phyloP scores from a whole-genome alignment of 2,888 invertebrate species.

The Archips xylosteana region DNA sequence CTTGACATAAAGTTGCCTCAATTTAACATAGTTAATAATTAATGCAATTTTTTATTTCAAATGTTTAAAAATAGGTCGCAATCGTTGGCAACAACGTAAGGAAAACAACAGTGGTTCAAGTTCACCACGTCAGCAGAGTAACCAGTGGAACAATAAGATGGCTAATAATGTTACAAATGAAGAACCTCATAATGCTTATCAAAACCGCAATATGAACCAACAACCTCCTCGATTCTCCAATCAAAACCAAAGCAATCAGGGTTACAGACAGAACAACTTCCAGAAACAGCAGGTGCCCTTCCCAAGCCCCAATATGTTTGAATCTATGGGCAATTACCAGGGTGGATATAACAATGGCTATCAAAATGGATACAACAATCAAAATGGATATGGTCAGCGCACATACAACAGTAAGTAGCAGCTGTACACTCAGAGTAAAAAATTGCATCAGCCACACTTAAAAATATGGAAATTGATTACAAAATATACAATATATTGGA shows the following conservation, averaged over 20 bases:
- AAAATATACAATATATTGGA: too few relatives aligned
- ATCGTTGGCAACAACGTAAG: slow-evolving; percentile 87
- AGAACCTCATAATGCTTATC: slow-evolving; percentile 67
- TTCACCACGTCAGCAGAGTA: slow-evolving; percentile 82
- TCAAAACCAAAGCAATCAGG: slow-evolving; percentile 72
- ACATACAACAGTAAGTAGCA: slow-evolving; percentile 72
- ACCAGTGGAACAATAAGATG: slow-evolving; percentile 84
- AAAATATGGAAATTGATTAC: too few relatives aligned
- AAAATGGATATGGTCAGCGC: slow-evolving; percentile 79
- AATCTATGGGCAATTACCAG: slow-evolving; percentile 85
- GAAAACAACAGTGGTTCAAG: slow-evolving; percentile 81
- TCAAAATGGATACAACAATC: slow-evolving; percentile 80
- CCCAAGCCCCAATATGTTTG: slow-evolving; percentile 86
- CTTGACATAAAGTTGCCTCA: too few relatives aligned
- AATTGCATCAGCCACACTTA: background rate
- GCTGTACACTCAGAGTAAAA: background rate
- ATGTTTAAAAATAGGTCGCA: slow-evolving; percentile 68
- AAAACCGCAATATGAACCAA: slow-evolving; percentile 68
- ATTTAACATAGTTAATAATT: background rate
- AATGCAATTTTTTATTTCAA: too few relatives aligned
- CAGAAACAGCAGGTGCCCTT: slow-evolving; percentile 84
- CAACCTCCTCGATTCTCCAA: slow-evolving; percentile 84
- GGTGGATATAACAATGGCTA: slow-evolving; percentile 83
- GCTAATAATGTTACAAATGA: slow-evolving; percentile 63
- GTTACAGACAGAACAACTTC: slow-evolving; percentile 78